phyloP scores from a whole-genome alignment of 2,888 invertebrate species.

The Tetramorium bicarinatum region DNA sequence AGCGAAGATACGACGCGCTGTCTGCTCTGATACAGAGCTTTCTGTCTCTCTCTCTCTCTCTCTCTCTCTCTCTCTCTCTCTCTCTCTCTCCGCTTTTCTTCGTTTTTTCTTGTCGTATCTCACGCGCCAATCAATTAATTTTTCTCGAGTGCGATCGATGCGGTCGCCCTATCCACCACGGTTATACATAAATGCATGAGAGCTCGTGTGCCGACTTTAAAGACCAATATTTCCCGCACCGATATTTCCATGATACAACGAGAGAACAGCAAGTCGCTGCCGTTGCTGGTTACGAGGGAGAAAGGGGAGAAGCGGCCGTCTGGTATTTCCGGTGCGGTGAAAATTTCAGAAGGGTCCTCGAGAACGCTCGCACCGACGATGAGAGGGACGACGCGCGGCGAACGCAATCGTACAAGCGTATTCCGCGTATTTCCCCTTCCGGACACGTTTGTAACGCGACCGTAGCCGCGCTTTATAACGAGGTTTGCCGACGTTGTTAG shows the following conservation, averaged over 20 bases:
- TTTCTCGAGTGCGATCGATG: conserved; percentile 76
- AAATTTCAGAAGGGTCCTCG: conserved; percentile 60
- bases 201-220: conserved; percentile 73
- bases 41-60: background rate
- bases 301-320: background rate
- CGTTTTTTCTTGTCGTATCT: background rate
- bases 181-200: conserved; percentile 80
- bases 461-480: conserved; percentile 36
- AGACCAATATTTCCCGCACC: conserved; percentile 74
- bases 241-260: background rate
- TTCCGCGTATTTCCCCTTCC: conserved; percentile 49
- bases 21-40: background rate
- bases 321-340: conserved; percentile 54
- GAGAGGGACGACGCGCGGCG: conserved; percentile 27
- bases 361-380: conserved; percentile 39
- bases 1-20: background rate
- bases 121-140: conserved; percentile 73
- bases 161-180: conserved; percentile 49
- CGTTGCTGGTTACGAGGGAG: background rate
- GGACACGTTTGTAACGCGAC: conserved; percentile 56
- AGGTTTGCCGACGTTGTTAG: conserved; percentile 45
- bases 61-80: background rate
- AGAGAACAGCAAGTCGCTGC: conserved; percentile 11
- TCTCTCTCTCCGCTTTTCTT: background rate
- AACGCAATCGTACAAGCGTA: conserved; percentile 41